Conservation (phyloP, 2,888 invertebrate species). For the Andrena haemorrhoa region DNA sequence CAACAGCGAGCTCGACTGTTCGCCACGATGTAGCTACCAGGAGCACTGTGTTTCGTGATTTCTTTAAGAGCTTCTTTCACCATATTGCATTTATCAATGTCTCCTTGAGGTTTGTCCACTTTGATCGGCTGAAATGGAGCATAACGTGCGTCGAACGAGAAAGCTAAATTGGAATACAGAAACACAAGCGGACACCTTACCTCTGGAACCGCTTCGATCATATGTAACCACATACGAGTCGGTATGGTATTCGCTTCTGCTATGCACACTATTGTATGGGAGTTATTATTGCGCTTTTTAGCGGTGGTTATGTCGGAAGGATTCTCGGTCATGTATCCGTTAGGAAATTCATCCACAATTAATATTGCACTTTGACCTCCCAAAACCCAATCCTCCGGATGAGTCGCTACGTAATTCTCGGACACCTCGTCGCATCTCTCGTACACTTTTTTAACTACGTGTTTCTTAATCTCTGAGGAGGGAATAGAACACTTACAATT, state of each 20-base stretch:
- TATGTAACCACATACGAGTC: conserved; percentile 85
- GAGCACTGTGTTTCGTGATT: conserved; percentile 79
- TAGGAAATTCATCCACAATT: conserved; percentile 89
- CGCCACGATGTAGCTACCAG: conserved; percentile 84
- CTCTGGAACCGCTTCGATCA: conserved; percentile 80
- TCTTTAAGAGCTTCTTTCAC: conserved; percentile 83
- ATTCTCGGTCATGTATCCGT: conserved; percentile 87
- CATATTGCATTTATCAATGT: conserved; percentile 76
- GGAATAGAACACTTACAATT: not conserved
- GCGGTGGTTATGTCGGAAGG: conserved; percentile 85
- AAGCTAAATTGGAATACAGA: not conserved
- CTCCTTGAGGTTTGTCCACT: conserved; percentile 70
- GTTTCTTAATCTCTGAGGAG: conserved; percentile 87
- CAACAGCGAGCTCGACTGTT: conserved; percentile 82
- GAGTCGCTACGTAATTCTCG: conserved; percentile 84
- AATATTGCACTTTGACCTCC: conserved; percentile 88
- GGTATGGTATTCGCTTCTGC: conserved; percentile 87
- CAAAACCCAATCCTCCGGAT: conserved; percentile 86
- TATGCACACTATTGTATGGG: conserved; percentile 88
- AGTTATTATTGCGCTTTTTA: conserved; percentile 86
- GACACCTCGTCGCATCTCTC: conserved; percentile 87
- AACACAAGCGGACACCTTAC: conserved; percentile 56
- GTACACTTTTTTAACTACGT: conserved; percentile 87
- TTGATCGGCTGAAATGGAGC: conserved; percentile 71
- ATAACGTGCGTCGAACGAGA: not conserved